Base-by-base conservation (phyloP, 2,113 vertebrate species). In the Melanostigma gelatinosum region DNA sequence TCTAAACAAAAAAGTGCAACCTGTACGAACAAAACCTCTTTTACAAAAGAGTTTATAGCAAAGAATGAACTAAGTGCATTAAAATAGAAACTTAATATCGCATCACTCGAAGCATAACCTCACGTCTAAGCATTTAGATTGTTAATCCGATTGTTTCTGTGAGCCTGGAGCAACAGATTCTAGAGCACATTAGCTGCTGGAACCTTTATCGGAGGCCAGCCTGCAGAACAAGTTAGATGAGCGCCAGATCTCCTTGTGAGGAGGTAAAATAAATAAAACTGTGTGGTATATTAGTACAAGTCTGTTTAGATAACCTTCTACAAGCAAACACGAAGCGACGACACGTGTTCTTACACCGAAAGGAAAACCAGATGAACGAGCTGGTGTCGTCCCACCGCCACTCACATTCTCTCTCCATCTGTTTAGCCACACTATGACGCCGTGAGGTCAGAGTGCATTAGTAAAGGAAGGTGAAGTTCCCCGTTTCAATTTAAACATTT, bases 161-260 rank as follows among this genome's bases (percentile, higher is more conserved):
- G 42, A 8, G 8, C 13, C 15, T 24, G 38, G 22, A 63, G 46
- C 29, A 2, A 8, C 72, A 54, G 29, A 40, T 42, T 5, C 11
- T 58, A n/a, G 12, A 48, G 61, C 44, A 67, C 40, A 44, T 38
- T 8, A 48, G 16, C 29, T 63, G 6, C 6, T 22, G 34, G 22
- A 63, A 36, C 36, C 22, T 11, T n/a, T 48, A 13, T 40, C 46
- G 32, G 8, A 50, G 52, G 52, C 61, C 50, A 46, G 48, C 57
- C 27, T 16, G n/a, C 34, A 64, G 46, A 78, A 58, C 71, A 38
- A 24, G 46, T 84, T 36, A 40, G 64, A 55, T 42, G 36, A 58
- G 55, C n/a, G 27, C 55, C 54, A 76, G 11, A 60, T 44, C 80
- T 42, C n/a, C 13, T 32, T 9, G 9, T 34, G 42, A 57, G n/a